phyloP scores from a whole-genome alignment of 1,140 invertebrate genomes.

The Samia ricini region DNA sequence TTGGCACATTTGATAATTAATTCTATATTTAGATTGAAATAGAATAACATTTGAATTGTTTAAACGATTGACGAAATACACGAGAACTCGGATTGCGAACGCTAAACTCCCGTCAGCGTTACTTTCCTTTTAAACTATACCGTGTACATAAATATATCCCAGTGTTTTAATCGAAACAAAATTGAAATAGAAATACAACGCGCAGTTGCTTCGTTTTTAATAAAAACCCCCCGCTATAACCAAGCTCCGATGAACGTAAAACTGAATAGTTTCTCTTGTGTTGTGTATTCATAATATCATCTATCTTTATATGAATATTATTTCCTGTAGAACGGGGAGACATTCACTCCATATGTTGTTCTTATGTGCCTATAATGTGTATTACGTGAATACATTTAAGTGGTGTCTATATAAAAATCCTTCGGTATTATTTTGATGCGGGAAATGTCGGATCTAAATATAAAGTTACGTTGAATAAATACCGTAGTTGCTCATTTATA shows the following conservation, averaged over 20 bases:
- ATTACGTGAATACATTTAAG: neutral
- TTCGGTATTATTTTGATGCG: no score
- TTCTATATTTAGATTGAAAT: neutral
- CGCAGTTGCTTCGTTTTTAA: neutral
- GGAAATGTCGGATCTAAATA: no score
- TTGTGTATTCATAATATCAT: neutral
- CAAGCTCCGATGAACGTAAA: neutral
- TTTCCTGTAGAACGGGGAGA: constrained; percentile 22
- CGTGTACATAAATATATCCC: neutral
- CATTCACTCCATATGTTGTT: constrained; percentile 23
- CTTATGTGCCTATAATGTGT: constrained; percentile 3
- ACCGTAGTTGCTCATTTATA: no score
- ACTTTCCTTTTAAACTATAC: neutral
- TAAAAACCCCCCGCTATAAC: neutral
- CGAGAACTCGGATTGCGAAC: neutral
- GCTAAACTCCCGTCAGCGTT: neutral
- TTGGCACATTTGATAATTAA: neutral
- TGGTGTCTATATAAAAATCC: neutral
- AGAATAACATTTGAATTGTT: neutral
- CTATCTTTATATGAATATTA: constrained; percentile 27
- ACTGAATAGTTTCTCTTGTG: neutral
- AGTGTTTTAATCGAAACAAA: neutral
- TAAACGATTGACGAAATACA: neutral
- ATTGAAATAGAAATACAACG: neutral
- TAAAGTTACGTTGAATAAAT: no score